A percentile compares a stretch with the other conserved stretches of the same genome.
phyloP scores from a whole-genome alignment of 2,888 invertebrate genomes.

The Xanthorhoe spadicearia region DNA sequence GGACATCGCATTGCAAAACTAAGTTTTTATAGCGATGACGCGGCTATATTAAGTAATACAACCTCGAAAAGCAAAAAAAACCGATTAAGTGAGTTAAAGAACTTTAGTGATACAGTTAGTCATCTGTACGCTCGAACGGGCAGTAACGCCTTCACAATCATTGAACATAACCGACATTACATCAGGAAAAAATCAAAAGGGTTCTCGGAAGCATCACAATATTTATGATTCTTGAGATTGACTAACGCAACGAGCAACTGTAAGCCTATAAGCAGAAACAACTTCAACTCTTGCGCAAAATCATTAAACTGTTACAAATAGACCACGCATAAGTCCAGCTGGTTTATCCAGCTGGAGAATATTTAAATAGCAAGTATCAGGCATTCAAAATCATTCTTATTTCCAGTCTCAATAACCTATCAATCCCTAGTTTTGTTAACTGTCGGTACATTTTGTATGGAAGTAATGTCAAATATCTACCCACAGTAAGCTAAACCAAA shows the following conservation, averaged over 20 bases:
- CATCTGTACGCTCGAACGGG: constrained; percentile 49
- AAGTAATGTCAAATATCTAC: no score
- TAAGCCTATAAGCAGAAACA: constrained; percentile 3
- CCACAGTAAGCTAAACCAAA: no score
- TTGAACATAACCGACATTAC: constrained; percentile 44
- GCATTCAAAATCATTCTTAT: no score
- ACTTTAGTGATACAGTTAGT: constrained; percentile 12
- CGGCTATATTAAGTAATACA: neutral
- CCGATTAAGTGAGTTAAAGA: neutral
- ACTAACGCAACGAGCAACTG: constrained; percentile 23
- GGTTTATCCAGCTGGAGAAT: neutral
- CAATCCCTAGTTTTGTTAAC: no score
- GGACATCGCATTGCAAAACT: neutral
- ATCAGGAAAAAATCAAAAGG: constrained; percentile 30
- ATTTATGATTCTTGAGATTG: constrained; percentile 32
- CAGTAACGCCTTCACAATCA: constrained; percentile 49
- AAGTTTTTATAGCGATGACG: neutral
- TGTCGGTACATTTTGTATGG: no score
- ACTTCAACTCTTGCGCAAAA: neutral
- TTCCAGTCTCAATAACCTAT: no score
- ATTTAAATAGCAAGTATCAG: neutral
- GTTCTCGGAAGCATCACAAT: constrained; percentile 31
- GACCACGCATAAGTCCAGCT: neutral
- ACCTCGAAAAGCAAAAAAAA: neutral
- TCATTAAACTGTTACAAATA: neutral